These are phyloP conservation scores for Plebejus melissa DNA, from an alignment of 2,888 invertebrate genomes.

Conservation along the genomic window DNA sequence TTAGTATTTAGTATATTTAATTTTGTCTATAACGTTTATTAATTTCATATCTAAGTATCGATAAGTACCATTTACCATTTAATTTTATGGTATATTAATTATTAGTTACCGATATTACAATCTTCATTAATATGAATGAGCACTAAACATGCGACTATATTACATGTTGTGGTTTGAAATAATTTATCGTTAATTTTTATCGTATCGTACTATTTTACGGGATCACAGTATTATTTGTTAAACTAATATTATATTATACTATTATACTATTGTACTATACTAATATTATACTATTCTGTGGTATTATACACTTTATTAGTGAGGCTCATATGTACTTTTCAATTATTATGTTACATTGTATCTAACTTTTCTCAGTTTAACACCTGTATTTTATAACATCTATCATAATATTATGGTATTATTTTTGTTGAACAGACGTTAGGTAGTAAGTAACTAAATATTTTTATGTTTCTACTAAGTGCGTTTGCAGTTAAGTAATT, in stretches of 20 bases:
- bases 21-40: not conserved
- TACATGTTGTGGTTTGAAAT: not conserved
- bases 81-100: conserved; percentile 9
- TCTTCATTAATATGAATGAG: conserved; percentile 13
- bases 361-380: too few species aligned
- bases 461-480: too few species aligned
- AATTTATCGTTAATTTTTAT: conserved; percentile 4
- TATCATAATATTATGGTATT: too few species aligned
- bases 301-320: not conserved
- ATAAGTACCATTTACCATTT: conserved; percentile 6
- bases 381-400: too few species aligned
- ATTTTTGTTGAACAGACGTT: too few species aligned
- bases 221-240: not conserved
- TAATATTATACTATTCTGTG: too few species aligned
- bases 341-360: not conserved
- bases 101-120: not conserved
- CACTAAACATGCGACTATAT: not conserved
- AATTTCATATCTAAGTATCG: conserved; percentile 7
- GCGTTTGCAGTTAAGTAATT: too few species aligned
- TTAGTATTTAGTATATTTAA: not conserved
- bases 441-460: too few species aligned
- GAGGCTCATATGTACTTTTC: not conserved
- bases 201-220: conserved; percentile 5
- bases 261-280: too few species aligned
- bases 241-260: too few species aligned